Evolutionary conservation across 1,140 invertebrate species (phyloP).

Genomic region (Armadillidium nasatum): DNA sequence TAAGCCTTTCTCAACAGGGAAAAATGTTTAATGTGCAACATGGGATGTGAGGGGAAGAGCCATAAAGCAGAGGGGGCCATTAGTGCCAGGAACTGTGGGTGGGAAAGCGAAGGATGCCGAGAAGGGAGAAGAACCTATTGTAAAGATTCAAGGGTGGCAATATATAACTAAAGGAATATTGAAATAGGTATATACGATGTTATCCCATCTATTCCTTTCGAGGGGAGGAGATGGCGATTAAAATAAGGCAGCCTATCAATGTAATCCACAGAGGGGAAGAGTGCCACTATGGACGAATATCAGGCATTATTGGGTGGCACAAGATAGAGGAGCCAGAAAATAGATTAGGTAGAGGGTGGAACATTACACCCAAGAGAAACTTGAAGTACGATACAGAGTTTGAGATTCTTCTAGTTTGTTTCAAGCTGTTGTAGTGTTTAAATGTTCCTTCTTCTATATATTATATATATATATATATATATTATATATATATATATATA

Average conservation of each 20-base stretch:
- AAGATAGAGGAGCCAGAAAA: background rate
- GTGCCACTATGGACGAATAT: constrained; percentile 1
- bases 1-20: background rate
- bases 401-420: background rate
- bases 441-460: background rate
- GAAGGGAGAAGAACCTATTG: background rate
- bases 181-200: background rate
- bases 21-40: background rate
- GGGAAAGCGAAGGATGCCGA: background rate
- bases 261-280: constrained; percentile 1
- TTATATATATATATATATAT: background rate
- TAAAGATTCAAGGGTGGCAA: background rate
- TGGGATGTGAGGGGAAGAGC: background rate
- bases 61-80: background rate
- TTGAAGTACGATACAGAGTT: background rate
- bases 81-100: background rate
- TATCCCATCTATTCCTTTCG: background rate
- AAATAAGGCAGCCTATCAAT: background rate
- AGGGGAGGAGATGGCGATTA: background rate
- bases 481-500: background rate
- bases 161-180: background rate
- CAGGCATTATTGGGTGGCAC: constrained; percentile 4
- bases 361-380: background rate
- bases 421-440: background rate
- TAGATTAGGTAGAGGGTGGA: background rate